Evolutionary conservation across 2,797 vertebrate species (phyloP), one percentile per base, ranked within the genome.

Genomic region (Sebastes variabilis): DNA sequence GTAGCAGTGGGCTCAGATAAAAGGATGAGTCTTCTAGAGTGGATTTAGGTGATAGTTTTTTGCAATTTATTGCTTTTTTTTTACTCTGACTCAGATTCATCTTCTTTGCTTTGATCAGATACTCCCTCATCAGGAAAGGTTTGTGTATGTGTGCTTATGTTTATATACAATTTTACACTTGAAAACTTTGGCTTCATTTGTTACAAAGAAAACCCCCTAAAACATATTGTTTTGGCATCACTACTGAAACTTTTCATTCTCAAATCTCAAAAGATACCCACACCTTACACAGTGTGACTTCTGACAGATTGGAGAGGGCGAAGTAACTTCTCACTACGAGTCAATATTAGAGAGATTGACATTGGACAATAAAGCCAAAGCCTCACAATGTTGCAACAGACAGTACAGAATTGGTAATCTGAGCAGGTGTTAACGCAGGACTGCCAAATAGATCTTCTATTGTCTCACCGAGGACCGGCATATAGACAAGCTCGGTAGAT

Each of bases 371-470:
- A 72, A 81, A 87, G 74, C 49, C 38, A 58, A 68, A 62, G 14
- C 62, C 20, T n/a, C 22, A 14, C 6, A 4, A 24, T 36, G 49
- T 79, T 55, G 46, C 64, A 38, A 22, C 30, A 42, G 54, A 55
- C 27, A 5, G 30, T 24, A 13, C 64, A 46, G 60, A 30, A 49
- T 54, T 8, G 29, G 81, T 77, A 87, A 87, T 66, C n/a, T 38
- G 79, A 93, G 42, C 75, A 85, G 68, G 82, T 86, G 81, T 80
- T 42, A 42, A 42, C 62, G 56, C 55, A 34, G 3, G 46, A 2
- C 79, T 71, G 81, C 56, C 61, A 59, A n/a, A 83, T 65, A 36
- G 77, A 86, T 87, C 81, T 72, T 66, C 65, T 59, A 13, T 68
- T 52, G 12, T 73, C 42, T 69, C 30, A 16, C 65, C 25, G 1